Evolutionary conservation across 92 coral and sea anemone species (phyloP).

Genomic region (Metridium senile): DNA sequence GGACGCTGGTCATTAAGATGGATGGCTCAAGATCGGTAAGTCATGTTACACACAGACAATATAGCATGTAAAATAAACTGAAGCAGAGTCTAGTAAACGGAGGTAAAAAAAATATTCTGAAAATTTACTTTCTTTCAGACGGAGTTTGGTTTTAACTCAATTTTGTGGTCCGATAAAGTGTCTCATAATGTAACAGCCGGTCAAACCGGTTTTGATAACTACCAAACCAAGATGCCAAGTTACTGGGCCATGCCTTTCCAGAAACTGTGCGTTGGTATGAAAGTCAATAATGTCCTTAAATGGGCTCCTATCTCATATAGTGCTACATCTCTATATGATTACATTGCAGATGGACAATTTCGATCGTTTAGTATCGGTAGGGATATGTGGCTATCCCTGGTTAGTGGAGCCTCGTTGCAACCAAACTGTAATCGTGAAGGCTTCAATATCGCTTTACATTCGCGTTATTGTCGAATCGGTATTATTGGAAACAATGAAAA

Average conservation of each 20-base stretch:
- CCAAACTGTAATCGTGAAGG: constrained; percentile 50
- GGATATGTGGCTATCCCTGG: constrained; percentile 49
- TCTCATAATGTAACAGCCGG: constrained; percentile 44
- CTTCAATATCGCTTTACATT: constrained; percentile 40
- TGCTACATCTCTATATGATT: constrained; percentile 63
- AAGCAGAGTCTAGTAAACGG: neutral
- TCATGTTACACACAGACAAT: neutral
- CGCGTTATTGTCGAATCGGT: constrained; percentile 27
- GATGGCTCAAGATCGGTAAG: constrained; percentile 9
- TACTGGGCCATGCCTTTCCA: too few species aligned
- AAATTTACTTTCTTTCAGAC: neutral
- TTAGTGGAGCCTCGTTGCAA: constrained; percentile 67
- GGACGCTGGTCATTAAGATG: too few species aligned
- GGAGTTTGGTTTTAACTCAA: too few species aligned
- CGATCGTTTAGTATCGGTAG: constrained; percentile 40
- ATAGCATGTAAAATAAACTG: neutral
- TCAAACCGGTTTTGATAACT: too few species aligned
- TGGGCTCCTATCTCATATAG: too few species aligned
- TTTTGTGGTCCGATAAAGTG: constrained; percentile 45
- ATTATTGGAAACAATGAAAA: constrained; percentile 38
- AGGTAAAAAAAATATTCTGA: neutral
- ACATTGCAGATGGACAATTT: constrained; percentile 48
- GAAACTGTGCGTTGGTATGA: too few species aligned
- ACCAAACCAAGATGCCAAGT: too few species aligned
- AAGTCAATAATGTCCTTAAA: too few species aligned